These are phyloP conservation scores for Bruchidius siliquastri DNA, from an alignment of 2,888 invertebrate species.

Conservation along the genomic window DNA sequence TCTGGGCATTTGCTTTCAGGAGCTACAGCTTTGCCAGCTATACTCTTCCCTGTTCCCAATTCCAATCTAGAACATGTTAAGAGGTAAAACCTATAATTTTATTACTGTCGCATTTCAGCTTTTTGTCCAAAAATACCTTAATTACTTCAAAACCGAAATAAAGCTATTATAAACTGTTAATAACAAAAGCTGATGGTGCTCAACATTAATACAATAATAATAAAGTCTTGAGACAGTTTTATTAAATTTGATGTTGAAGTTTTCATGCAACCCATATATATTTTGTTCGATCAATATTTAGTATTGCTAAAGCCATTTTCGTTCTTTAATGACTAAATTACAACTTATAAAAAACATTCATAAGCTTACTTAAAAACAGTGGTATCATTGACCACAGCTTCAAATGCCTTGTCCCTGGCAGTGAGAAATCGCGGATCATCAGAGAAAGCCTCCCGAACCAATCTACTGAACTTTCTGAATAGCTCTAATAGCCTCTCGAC, in stretches of 20 bases:
- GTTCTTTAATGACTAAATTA: background rate
- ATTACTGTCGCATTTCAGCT: too few relatives aligned
- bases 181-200: too few relatives aligned
- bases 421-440: constrained; percentile 97
- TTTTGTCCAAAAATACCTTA: constrained; percentile 41
- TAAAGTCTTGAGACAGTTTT: too few relatives aligned
- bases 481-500: constrained; percentile 90
- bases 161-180: too few relatives aligned
- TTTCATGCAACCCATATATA: too few relatives aligned
- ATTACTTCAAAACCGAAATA: too few relatives aligned
- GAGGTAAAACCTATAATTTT: background rate
- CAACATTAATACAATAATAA: too few relatives aligned
- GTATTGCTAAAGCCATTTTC: too few relatives aligned
- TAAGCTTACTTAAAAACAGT: constrained; percentile 62
- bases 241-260: too few relatives aligned
- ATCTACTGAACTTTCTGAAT: constrained; percentile 85
- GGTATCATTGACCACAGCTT: constrained; percentile 93
- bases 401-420: constrained; percentile 95
- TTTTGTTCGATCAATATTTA: too few relatives aligned
- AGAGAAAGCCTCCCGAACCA: constrained; percentile 91
- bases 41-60: constrained; percentile 57
- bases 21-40: constrained; percentile 63
- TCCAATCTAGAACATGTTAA: constrained; percentile 47
- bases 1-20: constrained; percentile 99
- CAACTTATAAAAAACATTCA: background rate